phyloP scores from a whole-genome alignment of 2,888 invertebrate species.

The Rhamnusium bicolor region DNA sequence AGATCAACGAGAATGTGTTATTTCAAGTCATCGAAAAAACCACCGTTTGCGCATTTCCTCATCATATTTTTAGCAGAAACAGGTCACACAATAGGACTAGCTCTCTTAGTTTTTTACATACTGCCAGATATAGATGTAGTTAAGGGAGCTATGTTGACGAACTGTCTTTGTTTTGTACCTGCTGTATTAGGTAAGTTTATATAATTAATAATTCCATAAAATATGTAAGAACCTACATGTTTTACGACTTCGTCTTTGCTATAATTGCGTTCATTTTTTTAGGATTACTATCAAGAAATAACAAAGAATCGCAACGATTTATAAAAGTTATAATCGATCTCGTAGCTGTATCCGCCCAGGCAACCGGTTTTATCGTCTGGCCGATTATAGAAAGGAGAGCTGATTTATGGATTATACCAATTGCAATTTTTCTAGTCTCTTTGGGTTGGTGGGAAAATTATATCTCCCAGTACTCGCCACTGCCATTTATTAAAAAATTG shows the following conservation, averaged over 20 bases:
- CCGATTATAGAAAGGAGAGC: conserved; percentile 86
- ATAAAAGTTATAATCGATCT: conserved; percentile 88
- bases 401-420: conserved; percentile 88
- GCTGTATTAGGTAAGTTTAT: conserved; percentile 75
- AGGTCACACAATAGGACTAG: conserved; percentile 89
- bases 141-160: conserved; percentile 96
- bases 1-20: conserved; percentile 90
- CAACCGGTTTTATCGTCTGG: conserved; percentile 93
- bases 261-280: conserved; percentile 55
- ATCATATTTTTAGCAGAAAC: conserved; percentile 88
- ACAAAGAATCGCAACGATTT: conserved; percentile 85
- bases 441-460: conserved; percentile 98
- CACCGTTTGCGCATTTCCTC: conserved; percentile 78
- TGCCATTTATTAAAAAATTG: conserved; percentile 82
- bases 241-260: too few relatives aligned
- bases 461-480: conserved; percentile 88
- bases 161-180: conserved; percentile 94
- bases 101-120: conserved; percentile 88
- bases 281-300: conserved; percentile 86
- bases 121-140: conserved; percentile 95
- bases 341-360: conserved; percentile 89
- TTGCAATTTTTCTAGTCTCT: conserved; percentile 89
- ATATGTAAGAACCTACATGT: not conserved
- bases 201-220: not conserved
- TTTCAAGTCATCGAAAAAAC: conserved; percentile 89